phyloP scores from a whole-genome alignment of 2,797 vertebrate species.

The Peromyscus attwateri region DNA sequence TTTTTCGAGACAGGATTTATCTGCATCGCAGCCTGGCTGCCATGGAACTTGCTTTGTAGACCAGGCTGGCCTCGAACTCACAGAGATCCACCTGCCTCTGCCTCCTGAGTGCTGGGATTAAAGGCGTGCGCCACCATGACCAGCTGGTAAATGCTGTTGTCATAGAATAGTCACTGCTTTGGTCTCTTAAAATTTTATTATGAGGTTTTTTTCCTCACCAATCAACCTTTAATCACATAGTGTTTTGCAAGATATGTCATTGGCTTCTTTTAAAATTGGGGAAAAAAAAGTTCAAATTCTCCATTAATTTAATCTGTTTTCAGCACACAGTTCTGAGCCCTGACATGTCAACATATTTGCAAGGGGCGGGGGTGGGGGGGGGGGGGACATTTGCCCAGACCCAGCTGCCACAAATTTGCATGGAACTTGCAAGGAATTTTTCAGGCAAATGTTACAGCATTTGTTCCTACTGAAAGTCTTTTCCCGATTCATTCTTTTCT shows the following conservation, averaged over 20 bases:
- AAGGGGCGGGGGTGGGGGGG: too few species aligned
- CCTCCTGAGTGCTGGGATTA: not conserved
- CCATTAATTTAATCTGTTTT: conserved; percentile 50
- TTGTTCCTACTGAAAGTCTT: conserved; percentile 42
- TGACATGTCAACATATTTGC: conserved; percentile 14
- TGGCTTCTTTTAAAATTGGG: conserved; percentile 42
- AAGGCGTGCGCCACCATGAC: not conserved
- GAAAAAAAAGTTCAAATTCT: conserved; percentile 68
- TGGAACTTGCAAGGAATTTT: conserved; percentile 17
- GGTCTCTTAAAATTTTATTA: conserved; percentile 10
- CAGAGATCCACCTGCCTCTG: not conserved
- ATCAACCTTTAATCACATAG: conserved; percentile 51
- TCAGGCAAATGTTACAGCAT: conserved; percentile 38
- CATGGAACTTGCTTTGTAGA: not conserved
- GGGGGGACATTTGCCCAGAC: not conserved
- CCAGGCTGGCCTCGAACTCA: not conserved
- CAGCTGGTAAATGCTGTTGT: not conserved
- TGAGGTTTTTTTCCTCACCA: conserved; percentile 5
- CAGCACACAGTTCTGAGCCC: not conserved
- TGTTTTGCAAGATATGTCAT: conserved; percentile 39
- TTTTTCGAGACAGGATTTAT: not conserved
- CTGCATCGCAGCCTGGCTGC: not conserved
- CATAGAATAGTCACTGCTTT: conserved; percentile 34
- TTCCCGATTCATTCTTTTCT: conserved; percentile 53
- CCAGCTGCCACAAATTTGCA: conserved; percentile 51